phyloP scores from a whole-genome alignment of 2,888 invertebrate genomes.

The Standfussiana lucernea region DNA sequence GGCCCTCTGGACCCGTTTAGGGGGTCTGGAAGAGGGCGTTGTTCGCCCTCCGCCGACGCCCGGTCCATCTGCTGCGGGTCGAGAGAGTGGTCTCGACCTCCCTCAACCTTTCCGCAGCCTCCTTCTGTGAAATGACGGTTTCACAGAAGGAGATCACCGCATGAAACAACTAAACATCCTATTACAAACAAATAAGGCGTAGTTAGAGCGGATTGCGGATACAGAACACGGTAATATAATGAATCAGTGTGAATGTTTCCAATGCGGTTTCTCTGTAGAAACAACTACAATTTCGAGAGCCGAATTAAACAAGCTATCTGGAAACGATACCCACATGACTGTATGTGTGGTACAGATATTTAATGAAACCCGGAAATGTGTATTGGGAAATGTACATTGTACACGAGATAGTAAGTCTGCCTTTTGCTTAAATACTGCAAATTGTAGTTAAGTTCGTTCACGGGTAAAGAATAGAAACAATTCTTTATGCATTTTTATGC shows the following conservation, averaged over 20 bases:
- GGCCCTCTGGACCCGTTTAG: too few relatives aligned
- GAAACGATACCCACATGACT: constrained; percentile 31
- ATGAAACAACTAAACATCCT: neutral
- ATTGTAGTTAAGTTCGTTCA: neutral
- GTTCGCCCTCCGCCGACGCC: too few relatives aligned
- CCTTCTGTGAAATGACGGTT: too few relatives aligned
- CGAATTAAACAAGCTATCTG: constrained; percentile 26
- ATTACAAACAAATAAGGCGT: constrained; percentile 12
- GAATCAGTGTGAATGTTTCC: constrained; percentile 20
- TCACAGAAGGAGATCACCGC: too few relatives aligned
- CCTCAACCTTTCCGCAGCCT: too few relatives aligned
- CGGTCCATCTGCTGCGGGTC: too few relatives aligned
- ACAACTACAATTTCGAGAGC: constrained; percentile 35
- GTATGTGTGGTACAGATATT: constrained; percentile 23
- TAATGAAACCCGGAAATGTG: constrained; percentile 17
- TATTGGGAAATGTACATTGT: constrained; percentile 9
- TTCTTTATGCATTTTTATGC: neutral
- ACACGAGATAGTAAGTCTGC: neutral
- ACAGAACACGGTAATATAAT: constrained; percentile 13
- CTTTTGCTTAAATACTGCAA: neutral
- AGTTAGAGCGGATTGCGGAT: neutral
- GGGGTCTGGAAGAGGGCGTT: too few relatives aligned
- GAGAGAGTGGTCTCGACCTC: too few relatives aligned
- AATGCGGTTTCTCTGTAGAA: constrained; percentile 33
- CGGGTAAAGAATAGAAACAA: neutral